Evolutionary conservation across 2,113 vertebrate genomes (phyloP), one percentile per base, ranked within the genome.

Genomic region (Aptenodytes patagonicus): DNA sequence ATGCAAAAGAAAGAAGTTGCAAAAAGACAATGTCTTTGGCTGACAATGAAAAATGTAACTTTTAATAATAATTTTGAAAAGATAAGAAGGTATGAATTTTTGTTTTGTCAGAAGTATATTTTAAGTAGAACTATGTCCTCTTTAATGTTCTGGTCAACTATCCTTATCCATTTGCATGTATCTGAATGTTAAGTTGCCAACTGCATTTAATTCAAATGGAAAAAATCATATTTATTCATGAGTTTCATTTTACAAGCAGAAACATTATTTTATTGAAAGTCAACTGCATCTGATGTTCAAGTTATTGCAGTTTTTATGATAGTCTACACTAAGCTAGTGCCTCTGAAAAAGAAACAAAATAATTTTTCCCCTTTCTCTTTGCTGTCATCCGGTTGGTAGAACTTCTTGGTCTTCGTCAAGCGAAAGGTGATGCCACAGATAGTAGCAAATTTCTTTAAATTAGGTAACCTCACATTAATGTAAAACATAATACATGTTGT

Each of bases 41-140:
- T 97, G 64, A 89, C 83, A 95, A 61, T 92, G 73, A 68, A 85
- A 91, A 84, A 82, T 66, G 89, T 95, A 80, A 95, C 78, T 94
- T 73, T 26, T 85, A 89, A 90, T 93, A 84, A 93, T 76, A 92
- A 81, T 93, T 95, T 89, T 87, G 58, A 65, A 82, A 69, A 87
- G 90, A 89, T 93, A 87, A 92, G 44, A 78, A 91, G 54, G 32
- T 88, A 34, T 71, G 51, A 81, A 58, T 95, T 92, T 94, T 86
- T 91, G 51, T 88, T 93, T 91, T 75, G 68, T 87, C 84, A 94
- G 77, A 90, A 83, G 17, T 64, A 13, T 65, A 22, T 88, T 94
- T 84, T 82, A 65, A 84, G 34, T 54, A 84, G 69, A 87, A 26
- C 13, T 47, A 9, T 84, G 71, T 87, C 65, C 36, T 76, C 46